A percentile compares a stretch with the other conserved stretches of the same genome.
Evolutionary conservation across 2,888 invertebrate species (phyloP).

Genomic region (Drosophila picticornis): DNA sequence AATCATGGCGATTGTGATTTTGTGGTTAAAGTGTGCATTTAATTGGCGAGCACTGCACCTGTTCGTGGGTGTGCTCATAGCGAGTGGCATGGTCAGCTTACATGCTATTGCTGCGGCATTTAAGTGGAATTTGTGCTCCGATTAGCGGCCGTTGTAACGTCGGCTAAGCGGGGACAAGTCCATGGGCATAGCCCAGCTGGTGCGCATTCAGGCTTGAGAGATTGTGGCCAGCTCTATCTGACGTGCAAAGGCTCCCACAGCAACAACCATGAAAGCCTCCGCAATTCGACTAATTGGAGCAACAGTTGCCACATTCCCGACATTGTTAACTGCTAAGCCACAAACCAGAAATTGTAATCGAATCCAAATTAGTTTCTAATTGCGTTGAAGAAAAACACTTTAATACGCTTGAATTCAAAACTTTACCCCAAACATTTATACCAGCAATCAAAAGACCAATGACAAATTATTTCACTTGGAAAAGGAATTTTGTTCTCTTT

Average conservation of each 20-base stretch:
- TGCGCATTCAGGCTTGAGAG: constrained; percentile 54
- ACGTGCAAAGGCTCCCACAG: constrained; percentile 17
- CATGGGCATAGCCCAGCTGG: constrained; percentile 50
- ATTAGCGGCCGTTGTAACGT: constrained; percentile 68
- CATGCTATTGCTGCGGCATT: constrained; percentile 54
- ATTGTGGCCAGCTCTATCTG: constrained; percentile 49
- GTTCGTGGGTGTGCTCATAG: constrained; percentile 12
- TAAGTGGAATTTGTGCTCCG: constrained; percentile 70
- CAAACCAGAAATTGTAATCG: neutral
- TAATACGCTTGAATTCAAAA: neutral
- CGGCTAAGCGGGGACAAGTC: constrained; percentile 22
- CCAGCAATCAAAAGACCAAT: neutral
- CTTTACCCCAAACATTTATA: neutral
- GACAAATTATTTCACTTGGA: neutral
- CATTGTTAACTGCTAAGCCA: neutral
- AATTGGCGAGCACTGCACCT: constrained; percentile 44
- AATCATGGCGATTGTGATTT: constrained; percentile 43
- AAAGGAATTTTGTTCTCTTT: neutral
- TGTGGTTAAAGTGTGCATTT: constrained; percentile 58
- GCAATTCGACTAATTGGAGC: constrained; percentile 51
- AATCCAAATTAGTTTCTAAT: neutral
- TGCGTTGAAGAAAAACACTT: neutral
- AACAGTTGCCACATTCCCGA: constrained; percentile 12
- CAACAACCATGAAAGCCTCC: constrained; percentile 1
- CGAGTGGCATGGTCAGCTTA: constrained; percentile 27